Evolutionary conservation across 2,113 vertebrate species (phyloP).

Genomic region (Numida meleagris): DNA sequence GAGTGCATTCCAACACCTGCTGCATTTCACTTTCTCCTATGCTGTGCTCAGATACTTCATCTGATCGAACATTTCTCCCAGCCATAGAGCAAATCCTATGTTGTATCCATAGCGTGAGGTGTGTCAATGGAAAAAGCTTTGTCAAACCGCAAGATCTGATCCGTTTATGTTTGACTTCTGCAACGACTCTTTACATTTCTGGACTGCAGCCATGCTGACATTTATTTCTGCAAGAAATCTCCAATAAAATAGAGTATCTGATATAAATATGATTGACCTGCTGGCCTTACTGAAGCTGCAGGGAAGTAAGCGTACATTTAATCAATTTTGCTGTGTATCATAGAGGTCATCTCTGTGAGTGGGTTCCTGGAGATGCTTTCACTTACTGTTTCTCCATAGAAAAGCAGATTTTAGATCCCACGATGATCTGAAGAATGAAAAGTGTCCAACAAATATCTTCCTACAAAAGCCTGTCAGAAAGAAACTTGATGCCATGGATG

Average conservation of each 20-base stretch:
- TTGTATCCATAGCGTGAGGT: not conserved
- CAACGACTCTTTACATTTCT: not conserved
- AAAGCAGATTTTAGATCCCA: not conserved
- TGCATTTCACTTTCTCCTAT: not conserved
- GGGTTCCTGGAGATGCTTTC: not conserved
- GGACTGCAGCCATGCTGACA: constrained; percentile 2
- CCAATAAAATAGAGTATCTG: constrained; percentile 15
- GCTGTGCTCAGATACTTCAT: not conserved
- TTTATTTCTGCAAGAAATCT: constrained; percentile 35
- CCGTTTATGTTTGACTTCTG: not conserved
- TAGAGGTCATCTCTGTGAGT: not conserved
- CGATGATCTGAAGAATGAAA: not conserved
- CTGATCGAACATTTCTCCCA: not conserved
- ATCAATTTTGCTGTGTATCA: constrained; percentile 19
- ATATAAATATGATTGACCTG: constrained; percentile 39
- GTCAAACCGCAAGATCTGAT: not conserved
- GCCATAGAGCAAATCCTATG: not conserved
- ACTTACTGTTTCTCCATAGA: not conserved
- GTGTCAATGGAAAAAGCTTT: not conserved
- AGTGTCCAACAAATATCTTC: not conserved
- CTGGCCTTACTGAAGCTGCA: constrained; percentile 40
- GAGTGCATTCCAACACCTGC: not conserved
- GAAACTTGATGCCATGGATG: not conserved
- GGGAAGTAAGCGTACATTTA: constrained; percentile 25
- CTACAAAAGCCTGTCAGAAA: not conserved